Evolutionary conservation across 2,113 vertebrate species (phyloP).

Genomic region (Gila orcuttii): DNA sequence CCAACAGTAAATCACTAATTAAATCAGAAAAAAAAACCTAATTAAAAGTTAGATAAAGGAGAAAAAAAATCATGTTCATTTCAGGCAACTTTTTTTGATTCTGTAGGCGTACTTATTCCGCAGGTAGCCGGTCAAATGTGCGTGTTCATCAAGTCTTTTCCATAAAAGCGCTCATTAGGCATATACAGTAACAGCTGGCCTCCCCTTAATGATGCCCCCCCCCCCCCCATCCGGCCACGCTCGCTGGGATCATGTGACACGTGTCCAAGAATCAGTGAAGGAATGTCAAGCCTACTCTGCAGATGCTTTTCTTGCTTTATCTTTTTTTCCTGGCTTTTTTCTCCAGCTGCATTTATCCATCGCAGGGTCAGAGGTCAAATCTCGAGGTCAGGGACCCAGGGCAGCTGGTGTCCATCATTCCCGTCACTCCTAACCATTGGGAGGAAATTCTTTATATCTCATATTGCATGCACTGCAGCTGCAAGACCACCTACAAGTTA

Average conservation of each 20-base stretch:
- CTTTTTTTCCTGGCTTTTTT: slow-evolving; percentile 59
- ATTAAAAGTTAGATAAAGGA: neutral
- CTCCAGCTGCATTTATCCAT: slow-evolving; percentile 57
- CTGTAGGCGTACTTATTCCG: neutral
- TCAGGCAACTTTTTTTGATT: no score
- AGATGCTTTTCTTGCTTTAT: slow-evolving; percentile 69
- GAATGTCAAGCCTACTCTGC: slow-evolving; percentile 72
- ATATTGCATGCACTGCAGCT: slow-evolving; percentile 36
- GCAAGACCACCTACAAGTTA: slow-evolving; percentile 31
- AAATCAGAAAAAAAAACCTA: neutral
- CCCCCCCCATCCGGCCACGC: slow-evolving; percentile 60
- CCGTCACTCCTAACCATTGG: slow-evolving; percentile 41
- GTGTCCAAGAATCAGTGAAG: slow-evolving; percentile 73
- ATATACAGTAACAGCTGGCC: slow-evolving; percentile 72
- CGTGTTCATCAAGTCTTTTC: slow-evolving; percentile 57
- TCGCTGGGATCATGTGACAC: slow-evolving; percentile 70
- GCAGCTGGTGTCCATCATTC: slow-evolving; percentile 68
- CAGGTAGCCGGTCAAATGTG: slow-evolving; percentile 16
- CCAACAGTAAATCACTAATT: neutral
- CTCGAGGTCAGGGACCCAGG: slow-evolving; percentile 60
- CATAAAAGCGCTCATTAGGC: slow-evolving; percentile 70
- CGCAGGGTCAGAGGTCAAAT: slow-evolving; percentile 60
- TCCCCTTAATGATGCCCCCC: slow-evolving; percentile 57
- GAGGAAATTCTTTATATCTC: slow-evolving; percentile 51
- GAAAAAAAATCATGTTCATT: neutral